These are phyloP conservation scores for Chrysotoxum bicinctum DNA, from an alignment of 2,888 invertebrate genomes.

Conservation along the genomic window DNA sequence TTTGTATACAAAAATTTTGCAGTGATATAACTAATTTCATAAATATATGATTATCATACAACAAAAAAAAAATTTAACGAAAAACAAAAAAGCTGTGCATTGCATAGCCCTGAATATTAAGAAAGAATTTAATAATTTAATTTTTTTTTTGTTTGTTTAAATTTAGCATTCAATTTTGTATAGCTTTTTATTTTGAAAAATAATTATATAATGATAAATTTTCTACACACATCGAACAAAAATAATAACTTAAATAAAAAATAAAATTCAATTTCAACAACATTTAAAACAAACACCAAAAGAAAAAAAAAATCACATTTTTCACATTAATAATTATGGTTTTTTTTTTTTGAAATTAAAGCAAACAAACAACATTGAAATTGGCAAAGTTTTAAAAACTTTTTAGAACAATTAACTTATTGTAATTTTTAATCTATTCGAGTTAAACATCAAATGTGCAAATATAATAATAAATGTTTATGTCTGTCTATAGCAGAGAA, in stretches of 20 bases:
- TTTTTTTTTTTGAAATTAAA: neutral
- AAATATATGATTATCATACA: neutral
- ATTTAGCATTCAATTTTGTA: conserved; percentile 13
- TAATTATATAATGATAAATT: neutral
- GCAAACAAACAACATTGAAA: conserved; percentile 53
- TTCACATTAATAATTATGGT: neutral
- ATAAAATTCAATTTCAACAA: conserved; percentile 30
- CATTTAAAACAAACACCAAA: conserved; percentile 59
- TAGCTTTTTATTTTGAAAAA: neutral
- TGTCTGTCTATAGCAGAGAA: neutral
- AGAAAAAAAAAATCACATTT: conserved; percentile 47
- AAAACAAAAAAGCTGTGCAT: conserved; percentile 47
- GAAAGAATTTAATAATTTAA: neutral
- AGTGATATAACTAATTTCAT: conserved; percentile 11
- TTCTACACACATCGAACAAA: conserved; percentile 42
- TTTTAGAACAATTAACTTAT: neutral
- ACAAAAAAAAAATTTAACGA: neutral
- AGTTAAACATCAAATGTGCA: conserved; percentile 36
- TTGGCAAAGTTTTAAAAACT: neutral
- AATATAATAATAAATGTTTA: neutral
- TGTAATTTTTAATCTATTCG: neutral
- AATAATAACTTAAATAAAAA: conserved; percentile 65
- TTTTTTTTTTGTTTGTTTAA: conserved; percentile 10
- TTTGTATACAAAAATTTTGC: conserved; percentile 19
- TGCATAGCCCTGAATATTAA: conserved; percentile 49